phyloP scores from a whole-genome alignment of 2,797 vertebrate genomes.

The Sphaeramia orbicularis region DNA sequence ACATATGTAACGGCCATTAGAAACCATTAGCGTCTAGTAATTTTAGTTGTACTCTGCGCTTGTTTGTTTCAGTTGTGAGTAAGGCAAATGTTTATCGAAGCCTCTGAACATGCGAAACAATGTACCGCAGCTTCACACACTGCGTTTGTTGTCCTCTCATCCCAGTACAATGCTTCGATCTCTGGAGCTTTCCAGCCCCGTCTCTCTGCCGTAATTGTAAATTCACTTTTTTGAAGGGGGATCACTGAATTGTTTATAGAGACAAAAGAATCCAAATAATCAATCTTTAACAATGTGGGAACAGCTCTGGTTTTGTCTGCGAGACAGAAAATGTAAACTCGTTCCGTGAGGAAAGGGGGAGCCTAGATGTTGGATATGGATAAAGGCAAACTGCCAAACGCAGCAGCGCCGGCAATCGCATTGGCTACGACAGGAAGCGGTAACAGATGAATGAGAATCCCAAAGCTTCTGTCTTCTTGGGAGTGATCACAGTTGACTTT shows the following conservation, averaged over 20 bases:
- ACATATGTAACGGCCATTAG: too few relatives aligned
- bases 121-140: conserved; percentile 2
- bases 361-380: conserved; percentile 40
- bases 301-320: conserved; percentile 34
- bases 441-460: conserved; percentile 48
- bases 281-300: conserved; percentile 65
- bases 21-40: too few relatives aligned
- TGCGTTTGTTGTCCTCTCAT: conserved; percentile 33
- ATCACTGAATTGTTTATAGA: conserved; percentile 64
- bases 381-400: conserved; percentile 39
- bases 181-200: conserved; percentile 23
- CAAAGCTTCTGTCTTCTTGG: conserved; percentile 44
- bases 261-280: conserved; percentile 64
- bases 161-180: conserved; percentile 8
- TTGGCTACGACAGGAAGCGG: conserved; percentile 26
- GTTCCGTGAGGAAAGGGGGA: conserved; percentile 33
- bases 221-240: conserved; percentile 56
- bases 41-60: too few relatives aligned
- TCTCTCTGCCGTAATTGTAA: conserved; percentile 43
- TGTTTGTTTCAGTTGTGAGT: neutral
- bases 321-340: conserved; percentile 48
- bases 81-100: conserved; percentile 9
- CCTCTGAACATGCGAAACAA: conserved; percentile 1
- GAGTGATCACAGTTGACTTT: conserved; percentile 45
- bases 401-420: conserved; percentile 24